Evolutionary conservation across 2,113 vertebrate species (phyloP).

Genomic region (Ploceus nigricollis): DNA sequence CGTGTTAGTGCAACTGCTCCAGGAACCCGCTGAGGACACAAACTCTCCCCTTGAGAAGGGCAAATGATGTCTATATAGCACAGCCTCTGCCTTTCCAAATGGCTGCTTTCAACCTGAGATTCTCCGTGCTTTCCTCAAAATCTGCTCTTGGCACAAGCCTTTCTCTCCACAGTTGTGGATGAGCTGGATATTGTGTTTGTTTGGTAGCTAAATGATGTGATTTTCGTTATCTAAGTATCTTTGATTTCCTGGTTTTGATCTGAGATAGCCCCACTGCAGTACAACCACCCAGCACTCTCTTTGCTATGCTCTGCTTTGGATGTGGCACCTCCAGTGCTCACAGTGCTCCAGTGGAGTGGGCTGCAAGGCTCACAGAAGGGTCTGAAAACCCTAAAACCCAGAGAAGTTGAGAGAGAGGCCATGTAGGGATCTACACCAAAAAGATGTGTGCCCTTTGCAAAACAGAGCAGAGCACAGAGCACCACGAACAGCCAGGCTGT

Average conservation of each 20-base stretch:
- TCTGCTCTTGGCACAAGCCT: not conserved
- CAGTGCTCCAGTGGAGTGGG: not conserved
- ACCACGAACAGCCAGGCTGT: not conserved
- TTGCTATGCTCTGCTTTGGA: not conserved
- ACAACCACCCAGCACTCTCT: not conserved
- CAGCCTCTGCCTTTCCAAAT: not conserved
- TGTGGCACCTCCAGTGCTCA: not conserved
- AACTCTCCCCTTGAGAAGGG: not conserved
- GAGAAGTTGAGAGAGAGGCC: not conserved
- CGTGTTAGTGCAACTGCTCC: not conserved
- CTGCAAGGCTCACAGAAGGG: not conserved
- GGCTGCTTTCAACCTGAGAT: not conserved
- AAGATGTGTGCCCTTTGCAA: not conserved
- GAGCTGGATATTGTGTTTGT: not conserved
- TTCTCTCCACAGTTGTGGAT: not conserved
- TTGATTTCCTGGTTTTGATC: not conserved
- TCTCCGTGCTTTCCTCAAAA: not conserved
- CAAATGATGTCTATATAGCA: not conserved
- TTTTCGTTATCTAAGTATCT: not conserved
- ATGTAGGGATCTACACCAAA: not conserved
- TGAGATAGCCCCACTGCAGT: not conserved
- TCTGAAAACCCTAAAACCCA: not conserved
- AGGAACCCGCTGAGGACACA: not conserved
- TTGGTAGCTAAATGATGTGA: not conserved
- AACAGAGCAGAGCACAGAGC: not conserved